Evolutionary conservation across 1,140 invertebrate genomes (phyloP).

Genomic region (Saxidomus purpurata): DNA sequence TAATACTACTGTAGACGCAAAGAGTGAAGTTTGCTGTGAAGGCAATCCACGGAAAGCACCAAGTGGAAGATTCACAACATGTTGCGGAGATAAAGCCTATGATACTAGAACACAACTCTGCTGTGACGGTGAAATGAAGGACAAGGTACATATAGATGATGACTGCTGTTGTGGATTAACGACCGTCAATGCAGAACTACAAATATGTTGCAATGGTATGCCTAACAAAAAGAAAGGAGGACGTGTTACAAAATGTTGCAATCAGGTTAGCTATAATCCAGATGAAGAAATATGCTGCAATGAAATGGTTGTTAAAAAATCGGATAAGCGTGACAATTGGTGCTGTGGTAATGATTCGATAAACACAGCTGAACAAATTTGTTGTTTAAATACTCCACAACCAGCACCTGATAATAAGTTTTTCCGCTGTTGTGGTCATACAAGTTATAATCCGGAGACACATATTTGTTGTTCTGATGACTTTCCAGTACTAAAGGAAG

Average conservation of each 20-base stretch:
- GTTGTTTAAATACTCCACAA: constrained; percentile 61
- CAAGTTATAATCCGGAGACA: constrained; percentile 59
- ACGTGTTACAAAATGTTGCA: constrained; percentile 23
- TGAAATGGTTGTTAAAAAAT: constrained; percentile 14
- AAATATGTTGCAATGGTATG: constrained; percentile 28
- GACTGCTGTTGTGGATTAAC: constrained; percentile 38
- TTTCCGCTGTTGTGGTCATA: constrained; percentile 43
- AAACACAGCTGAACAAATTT: constrained; percentile 29
- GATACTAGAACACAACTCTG: constrained; percentile 10
- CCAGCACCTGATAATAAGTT: constrained; percentile 37
- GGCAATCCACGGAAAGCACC: constrained; percentile 14
- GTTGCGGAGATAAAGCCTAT: constrained; percentile 52
- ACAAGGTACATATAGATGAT: not conserved
- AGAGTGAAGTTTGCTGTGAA: constrained; percentile 25
- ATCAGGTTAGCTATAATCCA: not conserved
- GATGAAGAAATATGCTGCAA: constrained; percentile 58
- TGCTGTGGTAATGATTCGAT: constrained; percentile 61
- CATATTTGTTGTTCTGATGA: constrained; percentile 54
- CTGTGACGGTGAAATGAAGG: not conserved
- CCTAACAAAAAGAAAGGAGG: not conserved
- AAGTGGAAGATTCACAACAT: constrained; percentile 7
- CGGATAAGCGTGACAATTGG: constrained; percentile 42
- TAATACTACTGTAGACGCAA: constrained; percentile 1
- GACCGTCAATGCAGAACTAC: constrained; percentile 26
- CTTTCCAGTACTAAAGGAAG: constrained; percentile 35